phyloP scores from a whole-genome alignment of 2,113 vertebrate species.

The Cygnus atratus region DNA sequence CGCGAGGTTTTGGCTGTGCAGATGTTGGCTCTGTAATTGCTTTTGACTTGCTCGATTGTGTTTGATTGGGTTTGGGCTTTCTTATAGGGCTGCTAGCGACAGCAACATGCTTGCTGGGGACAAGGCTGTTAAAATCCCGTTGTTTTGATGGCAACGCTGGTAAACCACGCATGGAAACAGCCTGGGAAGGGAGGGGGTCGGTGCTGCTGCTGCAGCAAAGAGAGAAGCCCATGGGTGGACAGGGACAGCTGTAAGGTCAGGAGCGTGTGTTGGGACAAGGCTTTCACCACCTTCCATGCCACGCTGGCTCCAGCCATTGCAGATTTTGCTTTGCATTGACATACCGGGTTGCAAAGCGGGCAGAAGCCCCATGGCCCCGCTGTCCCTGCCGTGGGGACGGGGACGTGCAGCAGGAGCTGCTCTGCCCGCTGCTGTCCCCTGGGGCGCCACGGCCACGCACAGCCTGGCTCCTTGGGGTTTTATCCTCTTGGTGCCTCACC shows the following conservation, averaged over 20 bases:
- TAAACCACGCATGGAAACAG: fast-evolving
- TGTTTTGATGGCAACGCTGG: not conserved
- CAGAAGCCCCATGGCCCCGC: not conserved
- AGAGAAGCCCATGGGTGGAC: not conserved
- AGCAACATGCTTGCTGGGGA: not conserved
- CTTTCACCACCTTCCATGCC: too few species aligned
- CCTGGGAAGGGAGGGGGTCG: not conserved
- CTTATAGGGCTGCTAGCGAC: not conserved
- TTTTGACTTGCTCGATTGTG: not conserved
- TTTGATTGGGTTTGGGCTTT: slow-evolving; percentile 10
- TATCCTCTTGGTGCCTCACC: not conserved
- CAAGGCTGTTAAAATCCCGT: not conserved
- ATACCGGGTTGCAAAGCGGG: not conserved
- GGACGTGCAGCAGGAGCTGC: not conserved
- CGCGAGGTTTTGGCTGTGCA: not conserved
- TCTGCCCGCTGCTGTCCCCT: not conserved
- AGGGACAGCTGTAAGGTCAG: not conserved
- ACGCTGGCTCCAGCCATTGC: not conserved
- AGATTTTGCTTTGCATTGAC: not conserved
- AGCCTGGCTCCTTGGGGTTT: not conserved
- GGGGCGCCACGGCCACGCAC: not conserved
- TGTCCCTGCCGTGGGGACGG: not conserved
- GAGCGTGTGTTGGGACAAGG: not conserved
- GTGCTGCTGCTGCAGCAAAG: not conserved
- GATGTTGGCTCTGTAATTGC: slow-evolving; percentile 47